Percentiles rank a stretch among this genome's conserved stretches.
These are phyloP conservation scores for Tamandua tetradactyla DNA, from an alignment of 2,797 vertebrate genomes.

Conservation along the genomic window DNA sequence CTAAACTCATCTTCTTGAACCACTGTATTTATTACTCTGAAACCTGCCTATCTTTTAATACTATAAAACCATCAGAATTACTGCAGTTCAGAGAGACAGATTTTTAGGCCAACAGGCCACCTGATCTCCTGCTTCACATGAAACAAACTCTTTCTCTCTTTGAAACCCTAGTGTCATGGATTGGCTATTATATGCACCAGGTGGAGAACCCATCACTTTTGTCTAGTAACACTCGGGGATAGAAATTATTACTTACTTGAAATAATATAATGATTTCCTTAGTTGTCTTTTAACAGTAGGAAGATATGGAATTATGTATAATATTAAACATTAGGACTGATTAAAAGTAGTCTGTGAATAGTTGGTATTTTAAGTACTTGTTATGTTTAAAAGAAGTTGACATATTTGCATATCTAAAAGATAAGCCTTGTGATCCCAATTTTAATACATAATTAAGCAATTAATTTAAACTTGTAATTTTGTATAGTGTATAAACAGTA, in stretches of 20 bases:
- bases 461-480: neutral
- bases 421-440: neutral
- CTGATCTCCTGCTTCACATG: too few species aligned
- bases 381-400: neutral
- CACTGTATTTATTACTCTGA: too few species aligned
- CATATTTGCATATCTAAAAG: neutral
- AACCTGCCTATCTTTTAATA: too few species aligned
- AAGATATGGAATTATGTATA: neutral
- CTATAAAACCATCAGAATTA: too few species aligned
- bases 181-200: too few species aligned
- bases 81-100: too few species aligned
- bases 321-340: neutral
- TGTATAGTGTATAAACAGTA: neutral
- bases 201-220: too few species aligned
- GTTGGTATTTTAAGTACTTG: neutral
- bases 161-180: too few species aligned
- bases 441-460: neutral
- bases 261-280: neutral
- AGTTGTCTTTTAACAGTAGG: neutral
- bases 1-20: too few species aligned
- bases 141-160: too few species aligned
- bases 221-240: too few species aligned
- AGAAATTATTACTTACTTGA: neutral
- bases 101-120: too few species aligned
- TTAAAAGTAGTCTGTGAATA: neutral